These are phyloP conservation scores for Macrosoma leucophasiata DNA, from an alignment of 2,888 invertebrate species.

Conservation along the genomic window DNA sequence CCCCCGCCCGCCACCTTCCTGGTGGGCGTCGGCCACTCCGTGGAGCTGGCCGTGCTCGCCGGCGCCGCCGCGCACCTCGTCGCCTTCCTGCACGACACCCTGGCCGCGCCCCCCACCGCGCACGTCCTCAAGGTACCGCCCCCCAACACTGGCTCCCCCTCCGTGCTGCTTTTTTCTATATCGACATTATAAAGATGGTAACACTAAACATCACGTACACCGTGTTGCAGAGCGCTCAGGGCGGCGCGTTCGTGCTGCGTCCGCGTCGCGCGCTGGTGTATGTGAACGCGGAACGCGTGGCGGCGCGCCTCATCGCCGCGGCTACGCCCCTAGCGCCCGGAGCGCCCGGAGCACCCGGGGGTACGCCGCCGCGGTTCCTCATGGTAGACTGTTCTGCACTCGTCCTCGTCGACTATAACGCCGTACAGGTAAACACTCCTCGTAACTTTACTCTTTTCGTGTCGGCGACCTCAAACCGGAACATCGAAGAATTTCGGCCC, in stretches of 20 bases:
- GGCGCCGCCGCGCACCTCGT: conserved; percentile 83
- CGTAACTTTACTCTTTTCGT: no score
- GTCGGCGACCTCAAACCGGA: no score
- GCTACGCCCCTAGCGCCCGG: conserved; percentile 13
- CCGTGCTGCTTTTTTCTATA: no score
- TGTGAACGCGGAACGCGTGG: conserved; percentile 67
- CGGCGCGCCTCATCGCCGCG: conserved; percentile 24
- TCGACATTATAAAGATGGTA: no score
- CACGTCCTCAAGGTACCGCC: conserved; percentile 9
- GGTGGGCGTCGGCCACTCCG: conserved; percentile 80
- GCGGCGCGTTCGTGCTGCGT: conserved; percentile 24
- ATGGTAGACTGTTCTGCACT: conserved; percentile 79
- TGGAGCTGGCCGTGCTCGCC: conserved; percentile 86
- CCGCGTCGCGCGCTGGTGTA: conserved; percentile 76
- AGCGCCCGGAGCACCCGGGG: conserved; percentile 82
- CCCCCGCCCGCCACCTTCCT: no score
- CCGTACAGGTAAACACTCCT: conserved; percentile 69
- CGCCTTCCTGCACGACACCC: conserved; percentile 14
- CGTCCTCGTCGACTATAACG: conserved; percentile 80
- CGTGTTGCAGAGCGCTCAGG: conserved; percentile 32
- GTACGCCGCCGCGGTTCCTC: conserved; percentile 60
- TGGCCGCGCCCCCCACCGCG: conserved; percentile 32
- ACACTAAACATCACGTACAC: no score
- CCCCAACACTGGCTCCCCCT: no score
- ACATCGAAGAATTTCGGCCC: no score